Evolutionary conservation across 2,888 invertebrate genomes (phyloP), one percentile per base, ranked within the genome.

Genomic region (Chouioia cunea): DNA sequence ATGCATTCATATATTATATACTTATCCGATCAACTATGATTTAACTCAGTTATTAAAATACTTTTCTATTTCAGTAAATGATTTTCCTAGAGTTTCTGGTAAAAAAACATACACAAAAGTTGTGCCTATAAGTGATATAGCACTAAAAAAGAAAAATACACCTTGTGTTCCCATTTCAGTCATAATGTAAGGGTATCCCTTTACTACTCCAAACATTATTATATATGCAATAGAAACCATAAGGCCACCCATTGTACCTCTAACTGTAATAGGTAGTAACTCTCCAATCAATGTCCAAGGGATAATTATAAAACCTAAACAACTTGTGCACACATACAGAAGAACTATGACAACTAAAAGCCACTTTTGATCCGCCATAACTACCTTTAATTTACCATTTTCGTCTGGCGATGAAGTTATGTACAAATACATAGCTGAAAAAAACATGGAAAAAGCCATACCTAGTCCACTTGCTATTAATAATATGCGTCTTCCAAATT

Each of bases 231-330:
- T 74, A 0, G 89, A 86, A 15, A 89, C 81, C 76, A 89, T 80
- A 2, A 88, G 23, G 1, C 89, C 89, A 0, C 89, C 87, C 10
- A 89, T 83, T 62, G 86, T 85, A 0, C 88, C 90, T 62, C 88
- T 83, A 2, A 89, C 86, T 70, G 86, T 86, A 14, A 88, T 86
- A 1, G 89, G 89, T 44, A 89, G 78, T 12, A 90, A 77, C 81
- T 89, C 89, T 4, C 86, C 85, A 22, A 89, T 88, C 23, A 90
- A 77, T 3, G 89, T 88, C 90, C 90, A 90, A 0, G 90, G 90
- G 66, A 90, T 89, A 8, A 88, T 87, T 63, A 89, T 79, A 76
- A 88, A 86, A 0, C 90, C 90, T 10, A 89, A 75, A 0, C 88
- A 86, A 75, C 89, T 87, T 73, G 87, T 87, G 71, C 87, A 87